A percentile compares a stretch with the other conserved stretches of the same genome.
Conservation (phyloP, 2,888 invertebrate genomes). For the Apotomis turbidana region DNA sequence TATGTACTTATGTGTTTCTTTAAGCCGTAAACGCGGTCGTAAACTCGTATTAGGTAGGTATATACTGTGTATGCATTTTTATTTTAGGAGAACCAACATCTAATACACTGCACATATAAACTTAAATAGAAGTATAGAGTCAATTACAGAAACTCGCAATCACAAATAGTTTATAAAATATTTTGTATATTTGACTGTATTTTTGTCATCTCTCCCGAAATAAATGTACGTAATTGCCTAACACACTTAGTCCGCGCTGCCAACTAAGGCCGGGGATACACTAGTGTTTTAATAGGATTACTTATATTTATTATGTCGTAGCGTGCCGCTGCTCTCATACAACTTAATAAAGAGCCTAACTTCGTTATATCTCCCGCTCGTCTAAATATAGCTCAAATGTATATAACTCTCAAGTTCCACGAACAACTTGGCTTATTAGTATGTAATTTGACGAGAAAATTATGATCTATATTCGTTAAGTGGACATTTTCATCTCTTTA, state of each 20-base stretch:
- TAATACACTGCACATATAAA: too few species aligned
- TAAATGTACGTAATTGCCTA: conserved; percentile 6
- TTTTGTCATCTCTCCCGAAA: neutral
- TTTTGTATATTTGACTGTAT: neutral
- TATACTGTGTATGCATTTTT: too few species aligned
- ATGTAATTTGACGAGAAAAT: neutral
- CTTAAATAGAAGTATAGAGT: too few species aligned
- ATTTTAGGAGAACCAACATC: too few species aligned
- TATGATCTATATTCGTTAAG: neutral
- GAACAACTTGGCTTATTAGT: conserved; percentile 8
- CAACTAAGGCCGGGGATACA: neutral
- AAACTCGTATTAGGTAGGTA: too few species aligned
- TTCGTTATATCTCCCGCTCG: conserved; percentile 31
- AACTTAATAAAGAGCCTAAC: conserved; percentile 40
- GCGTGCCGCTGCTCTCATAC: conserved; percentile 30
- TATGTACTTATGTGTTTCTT: too few species aligned
- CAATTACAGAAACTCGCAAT: too few species aligned
- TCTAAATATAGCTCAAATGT: conserved; percentile 23
- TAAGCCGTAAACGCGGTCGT: too few species aligned
- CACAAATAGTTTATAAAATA: too few species aligned
- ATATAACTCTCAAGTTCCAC: conserved; percentile 3
- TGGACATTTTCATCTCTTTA: too few species aligned
- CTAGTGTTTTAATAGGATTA: conserved; percentile 37
- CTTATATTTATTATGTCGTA: conserved; percentile 34
- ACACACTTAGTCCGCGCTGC: conserved; percentile 1